Evolutionary conservation across 2,113 vertebrate species (phyloP).

Genomic region (Camelus dromedarius): DNA sequence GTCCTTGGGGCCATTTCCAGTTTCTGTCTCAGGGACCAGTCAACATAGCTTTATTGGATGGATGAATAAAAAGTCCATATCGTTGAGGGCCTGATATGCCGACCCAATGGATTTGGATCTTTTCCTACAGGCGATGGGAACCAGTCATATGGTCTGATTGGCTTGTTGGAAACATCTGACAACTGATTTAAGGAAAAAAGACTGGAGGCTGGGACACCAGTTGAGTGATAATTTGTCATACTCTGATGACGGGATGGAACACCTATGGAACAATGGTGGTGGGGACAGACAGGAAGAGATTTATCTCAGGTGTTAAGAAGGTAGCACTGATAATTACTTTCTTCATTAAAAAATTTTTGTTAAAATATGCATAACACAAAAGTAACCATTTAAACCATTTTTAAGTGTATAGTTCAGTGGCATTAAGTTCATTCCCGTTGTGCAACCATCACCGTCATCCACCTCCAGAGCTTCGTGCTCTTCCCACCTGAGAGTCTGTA

Average conservation of each 20-base stretch:
- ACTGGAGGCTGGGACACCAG: not conserved
- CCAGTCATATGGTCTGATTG: not conserved
- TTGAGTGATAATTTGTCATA: not conserved
- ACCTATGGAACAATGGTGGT: not conserved
- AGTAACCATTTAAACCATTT: not conserved
- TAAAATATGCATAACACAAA: constrained; percentile 19
- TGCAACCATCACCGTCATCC: not conserved
- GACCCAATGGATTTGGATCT: not conserved
- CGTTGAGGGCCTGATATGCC: not conserved
- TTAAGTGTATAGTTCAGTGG: not conserved
- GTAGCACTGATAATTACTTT: not conserved
- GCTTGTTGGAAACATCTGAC: not conserved
- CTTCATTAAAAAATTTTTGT: not conserved
- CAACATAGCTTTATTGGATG: not conserved
- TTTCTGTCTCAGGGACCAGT: not conserved
- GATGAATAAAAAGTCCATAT: not conserved
- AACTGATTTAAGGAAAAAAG: not conserved
- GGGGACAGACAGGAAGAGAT: not conserved
- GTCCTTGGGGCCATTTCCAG: not conserved
- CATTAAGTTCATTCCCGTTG: not conserved
- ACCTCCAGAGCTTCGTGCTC: not conserved
- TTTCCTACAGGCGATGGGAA: not conserved
- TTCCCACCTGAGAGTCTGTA: not conserved
- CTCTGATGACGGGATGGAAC: not conserved
- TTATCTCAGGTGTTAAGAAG: not conserved